Evolutionary conservation across 2,888 invertebrate species (phyloP).

Genomic region (Chrysopilus asiliformis): DNA sequence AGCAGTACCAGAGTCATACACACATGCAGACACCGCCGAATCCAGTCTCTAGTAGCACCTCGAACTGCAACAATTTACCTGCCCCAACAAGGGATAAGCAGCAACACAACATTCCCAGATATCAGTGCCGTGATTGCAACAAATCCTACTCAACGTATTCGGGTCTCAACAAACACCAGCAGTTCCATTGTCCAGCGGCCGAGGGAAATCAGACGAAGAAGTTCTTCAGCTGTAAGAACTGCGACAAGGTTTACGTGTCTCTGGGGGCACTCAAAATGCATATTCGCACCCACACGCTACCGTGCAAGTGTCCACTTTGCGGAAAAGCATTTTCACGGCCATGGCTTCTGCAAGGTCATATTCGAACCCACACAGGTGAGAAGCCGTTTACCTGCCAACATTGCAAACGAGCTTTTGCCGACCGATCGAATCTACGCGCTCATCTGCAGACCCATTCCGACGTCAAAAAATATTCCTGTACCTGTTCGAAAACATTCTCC

Average conservation of each 20-base stretch:
- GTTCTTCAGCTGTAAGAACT: constrained; percentile 90
- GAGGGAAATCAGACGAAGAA: constrained; percentile 75
- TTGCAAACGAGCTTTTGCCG: constrained; percentile 92
- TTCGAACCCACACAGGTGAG: constrained; percentile 95
- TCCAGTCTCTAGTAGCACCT: neutral
- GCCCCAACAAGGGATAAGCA: neutral
- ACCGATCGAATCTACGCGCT: constrained; percentile 89
- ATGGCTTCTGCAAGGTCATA: constrained; percentile 95
- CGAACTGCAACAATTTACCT: too few relatives aligned
- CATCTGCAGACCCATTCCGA: constrained; percentile 97
- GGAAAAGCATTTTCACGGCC: constrained; percentile 96
- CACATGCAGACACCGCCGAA: neutral
- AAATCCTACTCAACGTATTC: constrained; percentile 95
- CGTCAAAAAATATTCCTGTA: constrained; percentile 93
- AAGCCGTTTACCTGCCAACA: constrained; percentile 95
- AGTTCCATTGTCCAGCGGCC: constrained; percentile 87
- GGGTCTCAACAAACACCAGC: constrained; percentile 91
- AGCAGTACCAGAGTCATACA: too few relatives aligned
- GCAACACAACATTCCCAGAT: constrained; percentile 48
- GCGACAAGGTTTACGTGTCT: constrained; percentile 91
- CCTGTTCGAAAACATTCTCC: constrained; percentile 92
- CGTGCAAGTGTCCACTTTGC: constrained; percentile 92
- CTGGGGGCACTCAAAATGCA: constrained; percentile 97
- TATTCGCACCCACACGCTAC: constrained; percentile 93
- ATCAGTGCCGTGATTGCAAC: constrained; percentile 85